Conservation (phyloP, 2,113 vertebrate species). For the Piaya cayana region DNA sequence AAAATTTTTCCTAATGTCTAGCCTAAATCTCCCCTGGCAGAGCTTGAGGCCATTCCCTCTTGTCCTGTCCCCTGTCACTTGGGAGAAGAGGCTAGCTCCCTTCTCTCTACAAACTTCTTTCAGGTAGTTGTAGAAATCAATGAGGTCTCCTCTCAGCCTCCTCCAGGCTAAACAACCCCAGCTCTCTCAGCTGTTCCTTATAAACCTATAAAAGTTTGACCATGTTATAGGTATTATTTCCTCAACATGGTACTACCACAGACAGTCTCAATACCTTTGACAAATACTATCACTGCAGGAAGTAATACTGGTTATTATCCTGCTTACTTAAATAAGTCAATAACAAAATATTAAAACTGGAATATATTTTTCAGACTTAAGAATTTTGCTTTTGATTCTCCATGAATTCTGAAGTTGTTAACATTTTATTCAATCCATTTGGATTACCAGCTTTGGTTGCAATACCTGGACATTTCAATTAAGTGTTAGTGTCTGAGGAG, state of each 20-base stretch:
- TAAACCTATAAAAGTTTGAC: background rate
- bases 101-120: no score
- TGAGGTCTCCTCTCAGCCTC: no score
- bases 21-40: no score
- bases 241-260: background rate
- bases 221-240: background rate
- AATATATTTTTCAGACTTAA: background rate
- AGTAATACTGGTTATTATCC: background rate
- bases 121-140: no score
- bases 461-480: background rate
- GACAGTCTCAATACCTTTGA: background rate
- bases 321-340: background rate
- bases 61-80: no score
- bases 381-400: background rate
- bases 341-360: background rate
- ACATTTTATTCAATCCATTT: background rate
- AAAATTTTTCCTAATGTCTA: no score
- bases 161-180: no score
- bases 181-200: no score
- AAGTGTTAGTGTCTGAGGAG: background rate
- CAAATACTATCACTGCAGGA: background rate
- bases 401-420: background rate
- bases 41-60: no score
- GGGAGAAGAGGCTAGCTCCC: no score
- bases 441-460: background rate